Conservation (phyloP, 2,797 vertebrate species). For the Prunella strophiata region DNA sequence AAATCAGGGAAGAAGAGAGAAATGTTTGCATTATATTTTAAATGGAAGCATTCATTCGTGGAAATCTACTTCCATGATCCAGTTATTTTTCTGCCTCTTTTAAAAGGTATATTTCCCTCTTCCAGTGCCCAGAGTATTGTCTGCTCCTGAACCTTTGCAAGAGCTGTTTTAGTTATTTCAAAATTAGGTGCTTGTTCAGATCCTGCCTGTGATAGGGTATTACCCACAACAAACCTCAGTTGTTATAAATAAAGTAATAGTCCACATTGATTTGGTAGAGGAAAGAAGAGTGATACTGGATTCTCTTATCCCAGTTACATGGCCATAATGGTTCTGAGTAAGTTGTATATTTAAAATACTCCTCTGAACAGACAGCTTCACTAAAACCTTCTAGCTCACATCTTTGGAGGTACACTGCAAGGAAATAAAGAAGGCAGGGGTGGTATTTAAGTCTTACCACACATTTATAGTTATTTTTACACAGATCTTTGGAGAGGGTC, state of each 20-base stretch:
- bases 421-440: background rate
- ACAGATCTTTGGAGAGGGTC: background rate
- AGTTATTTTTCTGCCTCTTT: background rate
- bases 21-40: background rate
- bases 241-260: background rate
- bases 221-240: background rate
- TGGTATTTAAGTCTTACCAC: background rate
- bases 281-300: background rate
- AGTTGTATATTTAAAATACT: background rate
- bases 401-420: background rate
- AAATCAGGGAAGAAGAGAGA: background rate
- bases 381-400: background rate
- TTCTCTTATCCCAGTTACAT: background rate
- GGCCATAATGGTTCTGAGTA: background rate
- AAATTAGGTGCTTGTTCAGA: accelerated
- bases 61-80: background rate
- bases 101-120: background rate
- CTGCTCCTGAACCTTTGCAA: background rate
- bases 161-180: background rate
- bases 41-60: background rate
- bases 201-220: background rate
- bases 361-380: background rate
- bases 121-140: background rate
- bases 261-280: background rate
- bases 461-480: background rate